Evolutionary conservation across 2,888 invertebrate genomes (phyloP).

Genomic region (Leucophenga maculata): DNA sequence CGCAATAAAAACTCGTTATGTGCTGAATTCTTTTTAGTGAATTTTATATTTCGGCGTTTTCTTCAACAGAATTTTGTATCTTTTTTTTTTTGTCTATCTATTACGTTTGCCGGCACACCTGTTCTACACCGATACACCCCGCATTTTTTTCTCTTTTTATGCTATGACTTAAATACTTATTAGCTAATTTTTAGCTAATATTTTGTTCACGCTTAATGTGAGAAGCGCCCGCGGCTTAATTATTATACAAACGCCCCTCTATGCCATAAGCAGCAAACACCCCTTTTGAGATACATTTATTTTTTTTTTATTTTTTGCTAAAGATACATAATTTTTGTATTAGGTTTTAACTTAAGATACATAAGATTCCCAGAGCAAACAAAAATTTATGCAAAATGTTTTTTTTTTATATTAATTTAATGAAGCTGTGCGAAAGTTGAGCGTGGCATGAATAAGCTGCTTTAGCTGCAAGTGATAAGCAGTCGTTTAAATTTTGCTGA

Average conservation of each 20-base stretch:
- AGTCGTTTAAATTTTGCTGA: too few relatives aligned
- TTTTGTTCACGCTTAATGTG: constrained; percentile 52
- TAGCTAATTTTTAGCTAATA: background rate
- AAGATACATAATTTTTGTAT: too few relatives aligned
- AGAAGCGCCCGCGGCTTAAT: constrained; percentile 59
- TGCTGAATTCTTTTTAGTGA: constrained; percentile 59
- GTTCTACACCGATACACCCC: constrained; percentile 1
- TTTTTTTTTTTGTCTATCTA: constrained; percentile 25
- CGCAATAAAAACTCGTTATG: constrained; percentile 67
- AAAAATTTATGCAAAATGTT: too few relatives aligned
- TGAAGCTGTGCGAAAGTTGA: too few relatives aligned
- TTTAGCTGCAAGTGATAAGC: too few relatives aligned
- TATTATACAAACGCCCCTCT: too few relatives aligned
- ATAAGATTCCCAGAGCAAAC: too few relatives aligned
- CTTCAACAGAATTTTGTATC: constrained; percentile 15
- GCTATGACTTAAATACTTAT: constrained; percentile 34
- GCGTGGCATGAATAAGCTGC: too few relatives aligned
- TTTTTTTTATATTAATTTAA: too few relatives aligned
- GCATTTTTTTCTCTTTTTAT: constrained; percentile 34
- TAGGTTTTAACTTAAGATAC: too few relatives aligned
- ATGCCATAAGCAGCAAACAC: constrained; percentile 34
- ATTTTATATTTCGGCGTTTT: constrained; percentile 31
- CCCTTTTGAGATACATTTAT: constrained; percentile 16
- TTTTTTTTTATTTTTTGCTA: too few relatives aligned
- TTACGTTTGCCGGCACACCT: constrained; percentile 44